Conservation (phyloP, 2,888 invertebrate species). For the Oxyteleia sp. region DNA sequence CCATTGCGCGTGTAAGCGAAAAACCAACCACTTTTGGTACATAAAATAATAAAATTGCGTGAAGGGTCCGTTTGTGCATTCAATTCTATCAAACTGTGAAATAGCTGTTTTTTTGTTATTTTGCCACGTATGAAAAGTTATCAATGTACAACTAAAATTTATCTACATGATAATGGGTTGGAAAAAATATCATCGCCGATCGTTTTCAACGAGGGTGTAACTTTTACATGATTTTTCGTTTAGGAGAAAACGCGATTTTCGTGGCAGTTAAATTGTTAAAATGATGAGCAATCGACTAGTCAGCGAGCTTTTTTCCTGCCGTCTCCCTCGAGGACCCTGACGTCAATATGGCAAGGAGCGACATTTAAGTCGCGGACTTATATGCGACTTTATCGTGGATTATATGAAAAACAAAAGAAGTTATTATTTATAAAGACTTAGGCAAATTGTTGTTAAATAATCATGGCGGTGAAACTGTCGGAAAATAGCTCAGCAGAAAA, state of each 20-base stretch:
- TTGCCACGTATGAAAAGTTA: constrained; percentile 1
- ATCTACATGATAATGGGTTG: constrained; percentile 10
- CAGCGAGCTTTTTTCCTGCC: constrained; percentile 16
- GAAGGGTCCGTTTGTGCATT: constrained; percentile 17
- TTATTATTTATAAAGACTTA: no score
- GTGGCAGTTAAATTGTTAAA: neutral
- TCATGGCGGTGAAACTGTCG: no score
- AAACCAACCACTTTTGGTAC: neutral
- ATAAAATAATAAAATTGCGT: constrained; percentile 3
- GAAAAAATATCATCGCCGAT: neutral
- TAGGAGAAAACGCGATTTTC: neutral
- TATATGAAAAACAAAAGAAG: no score
- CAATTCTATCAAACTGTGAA: constrained; percentile 24
- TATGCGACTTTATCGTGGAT: constrained; percentile 15
- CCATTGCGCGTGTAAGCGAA: neutral
- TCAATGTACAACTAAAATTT: constrained; percentile 32
- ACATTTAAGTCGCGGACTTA: constrained; percentile 21
- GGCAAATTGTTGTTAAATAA: no score
- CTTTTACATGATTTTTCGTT: neutral
- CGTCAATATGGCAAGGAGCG: constrained; percentile 23
- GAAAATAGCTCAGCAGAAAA: no score
- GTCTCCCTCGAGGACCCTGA: constrained; percentile 52
- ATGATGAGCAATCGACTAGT: constrained; percentile 23
- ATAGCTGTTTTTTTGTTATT: constrained; percentile 17
- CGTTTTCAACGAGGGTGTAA: neutral